A percentile compares a stretch with the other conserved stretches of the same genome.
phyloP scores from a whole-genome alignment of 2,888 invertebrate genomes.

The Tolmerus cingulatus region DNA sequence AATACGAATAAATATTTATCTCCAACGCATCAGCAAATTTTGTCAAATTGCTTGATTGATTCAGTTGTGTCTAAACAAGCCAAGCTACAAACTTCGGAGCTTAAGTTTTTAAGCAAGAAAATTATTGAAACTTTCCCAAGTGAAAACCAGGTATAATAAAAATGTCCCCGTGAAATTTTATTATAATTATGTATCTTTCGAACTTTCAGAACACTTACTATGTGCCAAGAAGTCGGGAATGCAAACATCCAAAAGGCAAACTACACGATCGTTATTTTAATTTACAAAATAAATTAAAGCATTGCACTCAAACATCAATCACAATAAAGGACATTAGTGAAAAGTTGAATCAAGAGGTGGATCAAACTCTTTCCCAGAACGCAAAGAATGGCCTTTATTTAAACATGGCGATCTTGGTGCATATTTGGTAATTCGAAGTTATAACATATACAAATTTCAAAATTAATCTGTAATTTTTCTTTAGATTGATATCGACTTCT shows the following conservation, averaged over 20 bases:
- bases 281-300: not conserved
- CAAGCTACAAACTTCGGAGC: not conserved
- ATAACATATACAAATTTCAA: not conserved
- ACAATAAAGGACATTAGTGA: not conserved
- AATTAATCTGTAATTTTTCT: not conserved
- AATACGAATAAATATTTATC: not conserved
- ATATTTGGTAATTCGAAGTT: not conserved
- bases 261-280: conserved; percentile 4
- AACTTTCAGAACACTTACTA: not conserved
- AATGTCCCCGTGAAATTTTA: not conserved
- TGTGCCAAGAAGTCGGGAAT: not conserved
- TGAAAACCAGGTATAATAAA: not conserved
- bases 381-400: too few species aligned
- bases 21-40: not conserved
- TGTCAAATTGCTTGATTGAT: not conserved
- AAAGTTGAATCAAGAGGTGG: not conserved
- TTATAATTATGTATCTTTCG: not conserved
- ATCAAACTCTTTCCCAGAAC: not conserved
- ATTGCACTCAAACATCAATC: not conserved
- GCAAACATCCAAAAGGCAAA: not conserved
- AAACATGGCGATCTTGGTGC: not conserved
- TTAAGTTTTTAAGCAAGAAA: not conserved
- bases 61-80: not conserved
- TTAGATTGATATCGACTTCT: not conserved
- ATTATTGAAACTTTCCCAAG: not conserved